A percentile compares a stretch with the other conserved stretches of the same genome.
Conservation (phyloP, 2,888 invertebrate species). For the Thumatha senex region DNA sequence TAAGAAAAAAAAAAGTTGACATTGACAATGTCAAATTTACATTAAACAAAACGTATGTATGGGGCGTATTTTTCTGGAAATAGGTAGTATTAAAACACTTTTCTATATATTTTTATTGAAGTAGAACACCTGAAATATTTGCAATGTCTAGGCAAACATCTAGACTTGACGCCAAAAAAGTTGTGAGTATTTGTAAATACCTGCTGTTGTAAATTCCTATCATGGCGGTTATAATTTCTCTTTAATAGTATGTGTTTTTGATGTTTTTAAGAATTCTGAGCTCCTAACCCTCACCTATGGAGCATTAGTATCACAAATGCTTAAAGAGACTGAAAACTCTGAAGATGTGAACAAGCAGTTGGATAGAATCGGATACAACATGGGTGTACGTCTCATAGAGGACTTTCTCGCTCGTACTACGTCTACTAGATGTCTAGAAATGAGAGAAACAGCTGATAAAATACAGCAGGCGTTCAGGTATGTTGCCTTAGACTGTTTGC, state of each 20-base stretch:
- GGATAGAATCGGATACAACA: slow-evolving; percentile 98
- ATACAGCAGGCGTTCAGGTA: slow-evolving; percentile 90
- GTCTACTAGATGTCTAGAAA: slow-evolving; percentile 95
- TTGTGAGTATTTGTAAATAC: slow-evolving; percentile 80
- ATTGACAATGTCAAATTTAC: no score
- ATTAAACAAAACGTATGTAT: no score
- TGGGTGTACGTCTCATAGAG: slow-evolving; percentile 98
- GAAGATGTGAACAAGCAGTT: slow-evolving; percentile 99
- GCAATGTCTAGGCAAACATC: slow-evolving; percentile 88
- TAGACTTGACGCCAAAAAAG: slow-evolving; percentile 90
- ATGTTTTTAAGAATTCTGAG: slow-evolving; percentile 92
- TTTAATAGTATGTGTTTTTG: neutral
- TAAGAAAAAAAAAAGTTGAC: no score
- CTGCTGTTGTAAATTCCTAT: neutral
- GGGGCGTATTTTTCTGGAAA: no score
- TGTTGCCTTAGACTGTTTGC: neutral
- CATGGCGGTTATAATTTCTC: neutral
- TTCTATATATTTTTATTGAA: no score
- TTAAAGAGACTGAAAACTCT: slow-evolving; percentile 97
- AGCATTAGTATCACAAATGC: slow-evolving; percentile 97
- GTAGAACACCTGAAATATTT: neutral
- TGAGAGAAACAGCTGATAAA: slow-evolving; percentile 98
- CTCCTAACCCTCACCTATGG: slow-evolving; percentile 98
- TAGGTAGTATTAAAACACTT: no score
- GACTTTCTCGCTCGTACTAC: slow-evolving; percentile 97